Evolutionary conservation across 2,113 vertebrate species (phyloP), one percentile per base, ranked within the genome.

Genomic region (Leucoraja erinaceus): DNA sequence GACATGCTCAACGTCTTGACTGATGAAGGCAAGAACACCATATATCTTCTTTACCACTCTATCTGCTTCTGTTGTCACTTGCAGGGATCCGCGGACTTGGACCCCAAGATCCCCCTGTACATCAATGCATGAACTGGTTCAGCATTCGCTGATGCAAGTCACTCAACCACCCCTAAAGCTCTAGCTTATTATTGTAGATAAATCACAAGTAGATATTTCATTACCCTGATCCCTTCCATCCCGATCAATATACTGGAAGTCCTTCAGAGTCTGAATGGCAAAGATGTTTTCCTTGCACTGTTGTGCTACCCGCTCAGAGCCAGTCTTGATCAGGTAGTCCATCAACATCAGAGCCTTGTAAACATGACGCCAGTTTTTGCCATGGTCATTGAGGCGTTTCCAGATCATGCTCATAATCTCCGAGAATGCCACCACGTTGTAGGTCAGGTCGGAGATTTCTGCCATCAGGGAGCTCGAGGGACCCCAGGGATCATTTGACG

Each of bases 321-420:
- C 86, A 0, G 95, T 96, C 93, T 95, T 95, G 93, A 95, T 95
- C 81, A 96, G 95, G 94, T 93, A 95, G 93, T 95, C 94, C 94
- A 96, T 68, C 0, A 93, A 31, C 0, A 81, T 93, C 61, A 96
- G 93, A 81, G 94, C 94, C 6, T 96, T 95, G 92, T 94, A 95
- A 6, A 95, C 94, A 0, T 94, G 93, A 11, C 94, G 95, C 95
- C 94, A 95, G 86, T 95, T 96, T 94, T 94, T 96, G 31, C 95
- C 91, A 0, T 94, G 94, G 93, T 94, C 93, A 6, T 79, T 94
- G 54, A 95, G 93, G 83, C 95, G 94, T 68, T 94, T 94, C 93
- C 94, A 95, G 14, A 95, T 59, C 12, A 93, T 93, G 33, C 92
- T 98, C 98, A 98, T 98, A 94, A 98, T 98, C 96, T 98, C 98